Evolutionary conservation across 2,113 vertebrate species (phyloP).

Genomic region (Crotalus helleri): DNA sequence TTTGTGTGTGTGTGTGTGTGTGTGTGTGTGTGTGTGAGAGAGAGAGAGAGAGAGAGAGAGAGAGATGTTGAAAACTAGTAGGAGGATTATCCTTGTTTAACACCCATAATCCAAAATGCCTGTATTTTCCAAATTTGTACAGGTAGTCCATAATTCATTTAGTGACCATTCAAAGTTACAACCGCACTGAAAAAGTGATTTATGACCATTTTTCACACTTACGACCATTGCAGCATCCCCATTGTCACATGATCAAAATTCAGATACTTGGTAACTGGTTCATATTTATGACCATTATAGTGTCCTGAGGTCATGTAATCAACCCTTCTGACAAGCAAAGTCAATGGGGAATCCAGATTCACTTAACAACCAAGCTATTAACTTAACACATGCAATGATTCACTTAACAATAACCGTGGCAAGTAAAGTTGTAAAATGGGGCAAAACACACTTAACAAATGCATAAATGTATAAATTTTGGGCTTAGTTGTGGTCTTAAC

Average conservation of each 20-base stretch:
- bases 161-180: background rate
- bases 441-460: background rate
- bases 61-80: background rate
- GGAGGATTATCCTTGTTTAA: background rate
- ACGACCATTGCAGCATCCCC: background rate
- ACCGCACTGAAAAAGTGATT: background rate
- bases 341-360: background rate
- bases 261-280: too few species aligned
- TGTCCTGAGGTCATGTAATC: background rate
- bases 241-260: background rate
- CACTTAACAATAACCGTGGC: background rate
- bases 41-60: background rate
- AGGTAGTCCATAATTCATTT: background rate
- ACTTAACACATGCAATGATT: background rate
- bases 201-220: background rate
- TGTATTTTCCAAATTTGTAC: background rate
- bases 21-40: too few species aligned
- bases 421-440: background rate
- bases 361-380: background rate
- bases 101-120: background rate
- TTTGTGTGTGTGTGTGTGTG: background rate
- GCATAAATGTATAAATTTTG: background rate
- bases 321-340: background rate
- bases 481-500: background rate
- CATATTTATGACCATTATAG: too few species aligned